Base-by-base conservation (phyloP, 2,113 vertebrate genomes). In the Puma concolor region DNA sequence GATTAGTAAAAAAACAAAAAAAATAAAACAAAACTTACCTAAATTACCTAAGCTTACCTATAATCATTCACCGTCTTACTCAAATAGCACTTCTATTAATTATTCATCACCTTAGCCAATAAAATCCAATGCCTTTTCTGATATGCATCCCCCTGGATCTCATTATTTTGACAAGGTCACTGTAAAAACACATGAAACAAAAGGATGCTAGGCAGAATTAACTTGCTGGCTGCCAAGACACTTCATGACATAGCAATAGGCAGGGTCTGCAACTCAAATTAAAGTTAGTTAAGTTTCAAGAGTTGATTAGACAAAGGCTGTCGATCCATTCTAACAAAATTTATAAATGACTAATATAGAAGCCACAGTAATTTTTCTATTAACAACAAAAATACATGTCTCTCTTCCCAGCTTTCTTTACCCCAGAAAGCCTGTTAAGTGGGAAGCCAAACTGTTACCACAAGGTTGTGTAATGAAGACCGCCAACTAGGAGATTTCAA, bases 21-120 rank as follows among this genome's bases (percentile, higher is more conserved):
- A 2, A 23, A 23, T 7, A 48, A 87, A 33, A 38, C 4, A 69
- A 67, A 50, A 79, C 3, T 54, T 44, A 44, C 63, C 54, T 83
- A 44, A 44, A 44, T 44, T 44, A 44, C 44, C 82, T 77, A 82
- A 77, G 12, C n/a, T 64, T 79, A 77, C 16, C n/a, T 63, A 50
- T 5, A 77, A 91, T 77, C 57, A 69, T 31, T 82, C 41, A 82
- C 60, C 1, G n/a, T 38, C 88, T 84, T 88, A 92, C 13, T 85
- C 77, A 88, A 88, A 88, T 1, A 71, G 63, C 41, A 83, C 71
- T 97, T 48, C 41, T 91, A 7, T 44, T 69, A 81, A 69, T 72
- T 93, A 86, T n/a, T 54, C 9, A 88, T 14, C 36, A 94, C 25
- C 12, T 97, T 84, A 77, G 84, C 41, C 71, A 88, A 64, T 92